A percentile compares a stretch with the other conserved stretches of the same genome.
These are phyloP conservation scores for Xenentodon cancila DNA, from an alignment of 2,797 vertebrate genomes.

Conservation along the genomic window DNA sequence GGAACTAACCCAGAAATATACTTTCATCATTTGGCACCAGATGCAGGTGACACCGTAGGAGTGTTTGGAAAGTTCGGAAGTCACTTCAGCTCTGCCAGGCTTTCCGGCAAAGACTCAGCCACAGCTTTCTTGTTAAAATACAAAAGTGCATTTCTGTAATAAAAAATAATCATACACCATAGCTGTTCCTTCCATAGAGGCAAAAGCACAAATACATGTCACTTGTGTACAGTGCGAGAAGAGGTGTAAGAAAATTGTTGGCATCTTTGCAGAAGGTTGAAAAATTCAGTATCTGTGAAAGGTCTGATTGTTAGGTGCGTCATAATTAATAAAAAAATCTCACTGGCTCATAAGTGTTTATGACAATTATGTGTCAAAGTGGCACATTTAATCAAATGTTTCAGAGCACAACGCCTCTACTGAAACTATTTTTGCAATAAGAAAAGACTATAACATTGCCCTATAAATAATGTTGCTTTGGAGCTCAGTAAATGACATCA, in stretches of 20 bases:
- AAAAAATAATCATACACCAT: not conserved
- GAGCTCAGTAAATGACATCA: no score
- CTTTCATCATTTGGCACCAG: not conserved
- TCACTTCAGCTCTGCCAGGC: not conserved
- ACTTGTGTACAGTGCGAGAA: not conserved
- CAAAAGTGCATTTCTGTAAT: not conserved
- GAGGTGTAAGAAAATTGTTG: not conserved
- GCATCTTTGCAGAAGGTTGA: not conserved
- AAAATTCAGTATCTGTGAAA: not conserved
- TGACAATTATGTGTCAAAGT: not conserved
- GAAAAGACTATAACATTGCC: not conserved
- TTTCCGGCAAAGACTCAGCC: not conserved
- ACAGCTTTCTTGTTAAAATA: not conserved
- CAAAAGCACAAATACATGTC: not conserved
- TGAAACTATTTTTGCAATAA: not conserved
- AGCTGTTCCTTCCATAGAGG: not conserved
- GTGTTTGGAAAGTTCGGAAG: not conserved
- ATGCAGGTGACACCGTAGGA: not conserved
- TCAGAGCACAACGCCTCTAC: not conserved
- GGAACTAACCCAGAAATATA: no score
- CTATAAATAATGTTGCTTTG: not conserved
- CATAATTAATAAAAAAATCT: not conserved
- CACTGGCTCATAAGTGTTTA: not conserved
- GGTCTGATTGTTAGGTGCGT: not conserved
- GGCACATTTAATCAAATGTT: not conserved